These are phyloP conservation scores for Prunella himalayana DNA, from an alignment of 2,113 vertebrate species.

Conservation along the genomic window DNA sequence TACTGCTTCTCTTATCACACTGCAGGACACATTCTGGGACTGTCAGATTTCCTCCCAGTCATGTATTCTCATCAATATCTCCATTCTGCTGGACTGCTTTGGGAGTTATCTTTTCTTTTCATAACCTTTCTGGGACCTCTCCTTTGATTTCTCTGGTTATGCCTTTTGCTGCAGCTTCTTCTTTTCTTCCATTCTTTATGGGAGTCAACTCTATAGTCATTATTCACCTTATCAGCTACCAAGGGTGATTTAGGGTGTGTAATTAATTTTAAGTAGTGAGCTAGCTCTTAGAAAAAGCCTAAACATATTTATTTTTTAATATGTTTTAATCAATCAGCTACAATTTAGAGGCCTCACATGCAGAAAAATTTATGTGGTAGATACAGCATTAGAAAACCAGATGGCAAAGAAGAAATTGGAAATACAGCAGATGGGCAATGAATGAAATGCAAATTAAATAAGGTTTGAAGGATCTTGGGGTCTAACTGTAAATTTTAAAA, in stretches of 20 bases:
- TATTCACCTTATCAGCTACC: neutral
- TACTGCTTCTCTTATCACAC: neutral
- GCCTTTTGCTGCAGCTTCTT: neutral
- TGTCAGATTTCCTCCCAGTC: neutral
- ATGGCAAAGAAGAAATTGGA: constrained; percentile 10
- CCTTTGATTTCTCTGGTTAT: neutral
- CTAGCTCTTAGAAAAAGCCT: neutral
- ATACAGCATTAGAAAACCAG: constrained; percentile 15
- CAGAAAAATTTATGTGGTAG: neutral
- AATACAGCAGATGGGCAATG: constrained; percentile 17
- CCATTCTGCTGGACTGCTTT: neutral
- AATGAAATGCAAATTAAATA: constrained; percentile 1
- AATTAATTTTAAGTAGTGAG: neutral
- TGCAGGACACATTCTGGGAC: neutral
- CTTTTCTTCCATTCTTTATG: neutral
- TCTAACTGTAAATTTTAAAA: neutral
- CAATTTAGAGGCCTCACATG: neutral
- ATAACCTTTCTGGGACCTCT: neutral
- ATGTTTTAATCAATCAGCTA: neutral
- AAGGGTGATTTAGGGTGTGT: neutral
- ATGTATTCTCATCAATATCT: neutral
- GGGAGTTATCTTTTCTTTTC: neutral
- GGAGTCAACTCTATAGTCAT: neutral
- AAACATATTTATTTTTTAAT: neutral
- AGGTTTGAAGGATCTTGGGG: neutral